Conservation (phyloP, 1,140 invertebrate species). For the Drosophila sproati region DNA sequence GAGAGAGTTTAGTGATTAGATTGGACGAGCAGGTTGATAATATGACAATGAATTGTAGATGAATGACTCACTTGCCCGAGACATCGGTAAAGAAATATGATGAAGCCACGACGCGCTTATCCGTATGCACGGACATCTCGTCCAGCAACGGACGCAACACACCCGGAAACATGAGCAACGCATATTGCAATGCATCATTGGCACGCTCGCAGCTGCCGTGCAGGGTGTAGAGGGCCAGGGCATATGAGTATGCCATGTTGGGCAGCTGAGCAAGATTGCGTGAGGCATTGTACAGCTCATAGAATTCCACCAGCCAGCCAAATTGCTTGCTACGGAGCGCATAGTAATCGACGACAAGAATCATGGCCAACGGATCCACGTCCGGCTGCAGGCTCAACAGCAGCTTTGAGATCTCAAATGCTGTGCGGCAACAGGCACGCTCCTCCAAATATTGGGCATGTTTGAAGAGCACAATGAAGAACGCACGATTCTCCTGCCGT, state of each 20-base stretch:
- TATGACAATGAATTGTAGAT: background rate
- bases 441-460: conserved; percentile 93
- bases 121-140: conserved; percentile 91
- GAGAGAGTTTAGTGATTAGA: conserved; percentile 52
- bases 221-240: conserved; percentile 90
- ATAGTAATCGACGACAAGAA: conserved; percentile 94
- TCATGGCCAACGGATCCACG: conserved; percentile 92
- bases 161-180: conserved; percentile 93
- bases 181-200: conserved; percentile 89
- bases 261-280: conserved; percentile 93
- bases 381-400: conserved; percentile 92
- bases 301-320: conserved; percentile 92
- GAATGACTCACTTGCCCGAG: conserved; percentile 67
- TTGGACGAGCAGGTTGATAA: background rate
- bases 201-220: conserved; percentile 85
- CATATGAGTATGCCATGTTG: conserved; percentile 94
- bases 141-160: conserved; percentile 90
- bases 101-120: conserved; percentile 87
- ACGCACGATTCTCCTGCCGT: conserved; percentile 93
- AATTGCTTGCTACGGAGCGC: conserved; percentile 93
- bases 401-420: conserved; percentile 92
- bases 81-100: conserved; percentile 84
- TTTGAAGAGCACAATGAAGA: conserved; percentile 94
- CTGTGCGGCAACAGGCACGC: conserved; percentile 92
- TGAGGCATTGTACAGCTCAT: conserved; percentile 87